Percentiles rank a stretch among this genome's conserved stretches.
phyloP scores from a whole-genome alignment of 2,113 vertebrate genomes.

The Periophthalmus modestus region DNA sequence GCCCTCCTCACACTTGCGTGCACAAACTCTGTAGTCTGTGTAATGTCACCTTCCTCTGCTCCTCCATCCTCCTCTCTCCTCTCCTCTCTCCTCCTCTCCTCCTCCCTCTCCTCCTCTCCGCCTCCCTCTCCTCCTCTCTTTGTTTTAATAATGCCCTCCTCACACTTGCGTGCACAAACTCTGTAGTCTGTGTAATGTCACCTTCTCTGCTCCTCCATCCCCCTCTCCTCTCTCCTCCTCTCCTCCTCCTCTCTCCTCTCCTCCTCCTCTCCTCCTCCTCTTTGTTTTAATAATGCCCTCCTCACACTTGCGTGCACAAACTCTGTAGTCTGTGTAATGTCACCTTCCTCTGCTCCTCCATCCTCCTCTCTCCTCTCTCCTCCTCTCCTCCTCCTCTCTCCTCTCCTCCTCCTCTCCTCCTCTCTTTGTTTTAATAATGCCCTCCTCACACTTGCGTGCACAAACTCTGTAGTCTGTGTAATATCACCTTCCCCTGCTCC shows the following conservation, averaged over 20 bases:
- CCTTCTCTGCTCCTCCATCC: no score
- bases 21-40: no score
- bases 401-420: not conserved
- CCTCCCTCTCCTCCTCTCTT: not conserved
- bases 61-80: no score
- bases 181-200: no score
- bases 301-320: conserved; percentile 12
- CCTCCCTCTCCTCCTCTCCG: conserved; percentile 5
- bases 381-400: conserved; percentile 15
- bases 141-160: no score
- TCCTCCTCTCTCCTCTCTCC: no score
- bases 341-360: conserved; percentile 30
- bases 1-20: no score
- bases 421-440: conserved; percentile 33
- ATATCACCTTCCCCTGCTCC: conserved; percentile 37
- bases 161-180: no score
- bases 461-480: conserved; percentile 29
- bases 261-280: not conserved
- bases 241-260: no score
- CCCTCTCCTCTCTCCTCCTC: no score
- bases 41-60: no score
- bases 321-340: conserved; percentile 35
- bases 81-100: no score
- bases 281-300: conserved; percentile 13
- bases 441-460: conserved; percentile 13